Evolutionary conservation across 2,113 vertebrate species (phyloP).

Genomic region (Cepphus grylle): DNA sequence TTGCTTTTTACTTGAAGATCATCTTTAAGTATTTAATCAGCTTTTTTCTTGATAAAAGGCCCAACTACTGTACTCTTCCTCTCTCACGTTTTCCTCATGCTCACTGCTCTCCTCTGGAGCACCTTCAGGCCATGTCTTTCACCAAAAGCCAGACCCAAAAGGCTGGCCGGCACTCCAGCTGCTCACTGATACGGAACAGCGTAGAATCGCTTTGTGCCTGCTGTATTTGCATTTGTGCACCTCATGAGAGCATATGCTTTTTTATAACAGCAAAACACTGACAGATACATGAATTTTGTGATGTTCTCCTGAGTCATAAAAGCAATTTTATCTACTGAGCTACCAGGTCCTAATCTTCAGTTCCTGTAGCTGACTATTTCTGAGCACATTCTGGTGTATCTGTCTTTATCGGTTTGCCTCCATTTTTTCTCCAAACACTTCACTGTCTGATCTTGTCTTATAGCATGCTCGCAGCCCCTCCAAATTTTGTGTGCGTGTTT

Average conservation of each 20-base stretch:
- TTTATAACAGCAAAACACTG: not conserved
- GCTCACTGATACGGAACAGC: rapidly evolving
- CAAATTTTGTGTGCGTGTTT: not conserved
- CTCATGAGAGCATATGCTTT: not conserved
- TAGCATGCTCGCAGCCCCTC: rapidly evolving
- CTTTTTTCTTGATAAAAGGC: not conserved
- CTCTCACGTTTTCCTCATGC: not conserved
- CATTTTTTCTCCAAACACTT: not conserved
- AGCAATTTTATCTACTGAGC: not conserved
- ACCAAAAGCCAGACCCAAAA: not conserved
- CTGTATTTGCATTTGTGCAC: not conserved
- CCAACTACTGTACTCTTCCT: not conserved
- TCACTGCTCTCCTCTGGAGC: not conserved
- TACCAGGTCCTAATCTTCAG: not conserved
- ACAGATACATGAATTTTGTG: not conserved
- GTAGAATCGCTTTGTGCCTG: not conserved
- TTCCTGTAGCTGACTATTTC: not conserved
- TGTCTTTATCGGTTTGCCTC: not conserved
- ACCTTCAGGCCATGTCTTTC: not conserved
- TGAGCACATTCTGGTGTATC: not conserved
- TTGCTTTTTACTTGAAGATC: not conserved
- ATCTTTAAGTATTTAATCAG: not conserved
- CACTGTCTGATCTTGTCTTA: not conserved
- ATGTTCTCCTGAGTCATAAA: not conserved
- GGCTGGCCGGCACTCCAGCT: not conserved